Conservation (phyloP, 2,888 invertebrate genomes). For the Fragum whitleyi region DNA sequence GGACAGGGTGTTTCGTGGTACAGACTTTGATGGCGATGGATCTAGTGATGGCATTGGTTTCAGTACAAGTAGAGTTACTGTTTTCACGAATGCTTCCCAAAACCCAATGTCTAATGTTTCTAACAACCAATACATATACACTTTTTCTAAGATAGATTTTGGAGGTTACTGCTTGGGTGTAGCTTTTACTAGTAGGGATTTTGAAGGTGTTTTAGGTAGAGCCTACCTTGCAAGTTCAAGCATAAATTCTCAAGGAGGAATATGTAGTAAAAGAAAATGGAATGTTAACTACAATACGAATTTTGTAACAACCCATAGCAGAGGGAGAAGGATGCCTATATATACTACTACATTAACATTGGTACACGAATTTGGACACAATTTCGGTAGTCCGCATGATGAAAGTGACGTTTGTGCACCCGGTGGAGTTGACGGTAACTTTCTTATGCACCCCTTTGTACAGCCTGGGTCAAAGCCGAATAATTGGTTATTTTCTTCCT, state of each 20-base stretch:
- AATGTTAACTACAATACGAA: constrained; percentile 74
- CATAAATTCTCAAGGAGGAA: constrained; percentile 71
- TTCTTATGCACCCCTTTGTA: constrained; percentile 76
- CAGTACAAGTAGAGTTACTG: constrained; percentile 69
- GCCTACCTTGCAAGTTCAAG: constrained; percentile 77
- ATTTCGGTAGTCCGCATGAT: constrained; percentile 80
- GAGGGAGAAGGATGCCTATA: constrained; percentile 64
- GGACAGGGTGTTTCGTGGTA: constrained; percentile 78
- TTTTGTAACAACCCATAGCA: constrained; percentile 68
- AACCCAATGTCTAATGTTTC: constrained; percentile 61
- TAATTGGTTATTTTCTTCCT: constrained; percentile 76
- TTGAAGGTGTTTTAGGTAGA: constrained; percentile 75
- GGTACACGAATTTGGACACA: constrained; percentile 81
- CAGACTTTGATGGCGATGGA: constrained; percentile 81
- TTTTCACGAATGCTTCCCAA: constrained; percentile 58
- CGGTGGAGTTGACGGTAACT: constrained; percentile 70
- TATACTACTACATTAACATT: constrained; percentile 69
- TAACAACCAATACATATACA: constrained; percentile 66
- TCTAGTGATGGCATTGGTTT: constrained; percentile 81
- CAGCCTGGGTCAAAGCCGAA: constrained; percentile 72
- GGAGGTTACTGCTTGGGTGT: constrained; percentile 72
- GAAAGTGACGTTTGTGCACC: constrained; percentile 64
- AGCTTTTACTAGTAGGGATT: constrained; percentile 76
- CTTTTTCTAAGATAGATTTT: constrained; percentile 74
- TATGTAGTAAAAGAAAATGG: constrained; percentile 71